phyloP scores from a whole-genome alignment of 2,113 vertebrate species.

The Urocitellus parryii region DNA sequence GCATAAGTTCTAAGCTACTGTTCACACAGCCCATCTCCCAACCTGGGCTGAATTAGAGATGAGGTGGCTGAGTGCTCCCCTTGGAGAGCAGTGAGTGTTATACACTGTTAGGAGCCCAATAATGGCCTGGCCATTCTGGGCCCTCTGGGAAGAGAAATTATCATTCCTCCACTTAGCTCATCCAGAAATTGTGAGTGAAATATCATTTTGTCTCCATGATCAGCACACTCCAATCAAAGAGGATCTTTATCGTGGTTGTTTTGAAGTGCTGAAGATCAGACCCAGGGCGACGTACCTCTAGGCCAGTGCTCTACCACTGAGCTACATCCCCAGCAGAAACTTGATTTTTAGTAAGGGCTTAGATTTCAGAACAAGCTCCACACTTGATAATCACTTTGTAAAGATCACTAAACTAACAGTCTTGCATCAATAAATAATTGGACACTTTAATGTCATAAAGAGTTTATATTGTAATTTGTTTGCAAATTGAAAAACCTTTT shows the following conservation, averaged over 20 bases:
- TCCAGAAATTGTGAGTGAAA: not conserved
- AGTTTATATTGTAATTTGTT: slow-evolving; percentile 9
- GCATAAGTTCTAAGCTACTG: no score
- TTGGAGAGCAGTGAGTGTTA: not conserved
- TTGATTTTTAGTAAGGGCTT: not conserved
- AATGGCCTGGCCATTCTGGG: not conserved
- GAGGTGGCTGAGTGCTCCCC: not conserved
- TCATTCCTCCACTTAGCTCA: not conserved
- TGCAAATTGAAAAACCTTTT: not conserved
- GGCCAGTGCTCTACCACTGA: not conserved
- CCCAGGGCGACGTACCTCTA: not conserved
- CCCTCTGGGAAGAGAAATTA: not conserved
- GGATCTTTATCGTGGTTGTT: not conserved
- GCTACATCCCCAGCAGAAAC: not conserved
- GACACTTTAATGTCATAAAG: not conserved
- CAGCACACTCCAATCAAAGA: not conserved
- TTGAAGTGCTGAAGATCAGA: not conserved
- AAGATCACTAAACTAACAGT: not conserved
- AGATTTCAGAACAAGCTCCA: not conserved
- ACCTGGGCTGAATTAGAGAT: not conserved
- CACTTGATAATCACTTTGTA: not conserved
- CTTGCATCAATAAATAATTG: not conserved
- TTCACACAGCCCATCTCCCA: not conserved
- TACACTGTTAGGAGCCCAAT: not conserved
- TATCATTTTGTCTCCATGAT: not conserved